Conservation (phyloP, 2,797 vertebrate species). For the Poecilia velifera region DNA sequence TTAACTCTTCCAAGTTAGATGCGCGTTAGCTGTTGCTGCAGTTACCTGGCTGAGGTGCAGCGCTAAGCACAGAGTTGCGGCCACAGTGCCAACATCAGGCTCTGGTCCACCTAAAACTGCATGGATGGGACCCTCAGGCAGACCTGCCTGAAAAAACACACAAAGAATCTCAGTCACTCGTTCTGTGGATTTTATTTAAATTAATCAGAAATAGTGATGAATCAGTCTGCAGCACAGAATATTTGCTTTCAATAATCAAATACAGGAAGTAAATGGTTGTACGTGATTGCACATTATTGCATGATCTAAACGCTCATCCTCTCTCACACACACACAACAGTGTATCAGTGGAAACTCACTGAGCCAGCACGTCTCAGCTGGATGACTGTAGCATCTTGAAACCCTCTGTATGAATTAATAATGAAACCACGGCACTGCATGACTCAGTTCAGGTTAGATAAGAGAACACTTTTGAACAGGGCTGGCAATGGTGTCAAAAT, state of each 20-base stretch:
- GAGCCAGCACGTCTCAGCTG: conserved; percentile 27
- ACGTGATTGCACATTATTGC: conserved; percentile 3
- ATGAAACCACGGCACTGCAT: conserved; percentile 44
- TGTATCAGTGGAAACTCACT: conserved; percentile 18
- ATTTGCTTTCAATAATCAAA: conserved; percentile 28
- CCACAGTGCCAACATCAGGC: conserved; percentile 89
- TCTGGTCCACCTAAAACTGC: conserved; percentile 88
- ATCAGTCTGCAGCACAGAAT: conserved; percentile 4
- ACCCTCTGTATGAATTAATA: conserved; percentile 62
- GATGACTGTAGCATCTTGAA: conserved; percentile 59
- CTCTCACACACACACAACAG: neutral
- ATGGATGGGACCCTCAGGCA: conserved; percentile 81
- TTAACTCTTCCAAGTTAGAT: neutral
- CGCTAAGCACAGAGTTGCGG: conserved; percentile 88
- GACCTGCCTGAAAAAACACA: conserved; percentile 81
- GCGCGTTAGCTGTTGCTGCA: neutral
- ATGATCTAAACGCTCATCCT: conserved; percentile 28
- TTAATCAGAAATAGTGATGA: neutral
- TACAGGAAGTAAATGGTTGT: conserved; percentile 2
- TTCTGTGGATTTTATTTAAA: conserved; percentile 1
- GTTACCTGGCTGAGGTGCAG: conserved; percentile 91
- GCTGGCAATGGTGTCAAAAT: conserved; percentile 17
- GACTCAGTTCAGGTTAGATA: conserved; percentile 18
- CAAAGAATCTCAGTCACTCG: conserved; percentile 6
- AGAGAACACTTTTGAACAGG: conserved; percentile 15